Conservation (phyloP, 2,888 invertebrate species). For the Hirtodrosophila alboralis region DNA sequence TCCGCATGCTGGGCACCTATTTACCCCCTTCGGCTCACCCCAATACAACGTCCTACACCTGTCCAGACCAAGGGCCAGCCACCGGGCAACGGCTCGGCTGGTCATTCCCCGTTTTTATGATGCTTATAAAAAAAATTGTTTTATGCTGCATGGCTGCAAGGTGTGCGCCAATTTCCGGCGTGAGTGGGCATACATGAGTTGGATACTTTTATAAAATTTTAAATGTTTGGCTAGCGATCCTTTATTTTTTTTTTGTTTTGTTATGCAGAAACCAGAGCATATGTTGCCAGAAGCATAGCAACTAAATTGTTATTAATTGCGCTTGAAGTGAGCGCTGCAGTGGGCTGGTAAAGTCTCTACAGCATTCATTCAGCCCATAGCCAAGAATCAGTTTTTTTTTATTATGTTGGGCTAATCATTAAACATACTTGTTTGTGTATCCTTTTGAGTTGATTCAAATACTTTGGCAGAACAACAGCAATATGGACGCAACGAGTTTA, state of each 20-base stretch:
- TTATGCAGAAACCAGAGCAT: constrained; percentile 32
- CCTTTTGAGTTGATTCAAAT: constrained; percentile 16
- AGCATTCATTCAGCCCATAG: constrained; percentile 9
- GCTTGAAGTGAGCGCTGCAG: constrained; percentile 15
- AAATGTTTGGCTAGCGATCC: constrained; percentile 40
- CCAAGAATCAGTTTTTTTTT: not conserved
- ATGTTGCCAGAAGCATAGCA: constrained; percentile 37
- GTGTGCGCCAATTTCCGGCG: constrained; percentile 79
- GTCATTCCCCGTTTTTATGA: constrained; percentile 56
- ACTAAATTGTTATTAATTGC: constrained; percentile 58
- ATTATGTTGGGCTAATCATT: constrained; percentile 9
- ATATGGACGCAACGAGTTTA: constrained; percentile 6
- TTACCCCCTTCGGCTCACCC: constrained; percentile 7
- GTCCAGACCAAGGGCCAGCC: constrained; percentile 18
- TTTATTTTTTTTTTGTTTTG: constrained; percentile 9
- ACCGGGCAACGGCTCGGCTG: constrained; percentile 39
- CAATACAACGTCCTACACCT: constrained; percentile 4
- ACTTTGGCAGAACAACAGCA: constrained; percentile 4
- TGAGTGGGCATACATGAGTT: constrained; percentile 48
- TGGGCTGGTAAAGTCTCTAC: not conserved
- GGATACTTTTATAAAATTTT: constrained; percentile 36
- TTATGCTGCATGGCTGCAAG: constrained; percentile 72
- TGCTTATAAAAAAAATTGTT: constrained; percentile 42
- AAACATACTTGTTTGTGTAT: constrained; percentile 13
- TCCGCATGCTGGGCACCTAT: constrained; percentile 56